Evolutionary conservation across 2,888 invertebrate genomes (phyloP).

Genomic region (Acleris sparsana): DNA sequence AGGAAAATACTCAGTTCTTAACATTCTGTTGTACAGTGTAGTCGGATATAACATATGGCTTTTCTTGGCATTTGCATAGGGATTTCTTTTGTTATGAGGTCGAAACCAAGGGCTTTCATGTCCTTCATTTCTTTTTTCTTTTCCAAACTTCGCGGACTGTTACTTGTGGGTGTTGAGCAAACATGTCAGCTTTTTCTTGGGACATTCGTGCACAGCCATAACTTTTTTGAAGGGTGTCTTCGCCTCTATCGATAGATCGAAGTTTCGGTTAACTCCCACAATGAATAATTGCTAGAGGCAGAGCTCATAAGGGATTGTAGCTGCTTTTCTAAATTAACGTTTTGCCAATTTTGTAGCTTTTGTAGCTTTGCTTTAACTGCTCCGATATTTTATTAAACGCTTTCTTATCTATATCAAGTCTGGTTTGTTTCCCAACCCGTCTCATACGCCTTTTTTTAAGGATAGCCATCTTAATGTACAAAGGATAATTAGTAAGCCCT

Average conservation of each 20-base stretch:
- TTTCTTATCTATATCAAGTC: slow-evolving; percentile 20
- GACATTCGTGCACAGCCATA: slow-evolving; percentile 8
- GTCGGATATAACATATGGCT: no score
- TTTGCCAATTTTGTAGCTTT: background rate
- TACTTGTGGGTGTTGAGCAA: slow-evolving; percentile 17
- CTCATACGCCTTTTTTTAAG: no score
- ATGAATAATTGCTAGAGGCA: background rate
- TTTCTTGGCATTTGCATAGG: no score
- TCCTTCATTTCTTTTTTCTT: background rate
- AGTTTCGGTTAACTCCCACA: slow-evolving; percentile 24
- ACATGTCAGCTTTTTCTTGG: slow-evolving; percentile 13
- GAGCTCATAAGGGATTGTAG: background rate
- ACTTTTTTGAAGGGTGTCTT: background rate
- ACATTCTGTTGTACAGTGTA: no score
- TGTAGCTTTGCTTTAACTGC: slow-evolving; percentile 10
- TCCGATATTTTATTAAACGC: slow-evolving; percentile 14
- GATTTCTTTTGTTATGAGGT: no score
- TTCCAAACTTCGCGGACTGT: slow-evolving; percentile 1
- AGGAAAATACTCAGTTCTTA: no score
- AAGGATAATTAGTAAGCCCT: no score
- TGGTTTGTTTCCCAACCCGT: slow-evolving; percentile 28
- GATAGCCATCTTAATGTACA: no score
- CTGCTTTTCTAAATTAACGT: slow-evolving; percentile 1
- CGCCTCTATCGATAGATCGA: slow-evolving; percentile 3
- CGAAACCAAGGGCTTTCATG: slow-evolving; percentile 42